Evolutionary conservation across 2,113 vertebrate genomes (phyloP), one percentile per base, ranked within the genome.

Genomic region (Chrysochloris asiatica): DNA sequence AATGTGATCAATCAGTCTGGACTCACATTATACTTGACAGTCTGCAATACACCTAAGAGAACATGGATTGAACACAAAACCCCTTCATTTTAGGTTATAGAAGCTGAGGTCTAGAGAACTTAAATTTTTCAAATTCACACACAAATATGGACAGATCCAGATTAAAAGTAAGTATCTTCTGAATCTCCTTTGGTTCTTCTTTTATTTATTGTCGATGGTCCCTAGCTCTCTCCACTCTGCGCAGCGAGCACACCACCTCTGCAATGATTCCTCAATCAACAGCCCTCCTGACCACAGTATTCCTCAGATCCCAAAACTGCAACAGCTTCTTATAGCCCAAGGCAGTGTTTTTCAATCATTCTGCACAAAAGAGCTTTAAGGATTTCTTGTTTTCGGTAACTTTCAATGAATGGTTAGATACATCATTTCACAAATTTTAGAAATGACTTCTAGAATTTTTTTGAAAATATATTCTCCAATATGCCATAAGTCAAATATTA

Each of bases 401-500:
- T 76, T 91, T 85, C 65, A 54, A 85, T 54, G n/a, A n/a, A n/a
- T 83, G 65, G 45, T 63, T n/a, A 69, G 83, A 78, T 17, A 71
- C 13, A 6, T 19, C 28, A 47, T 36, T 48, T 36, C 33, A 91
- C 41, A 67, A n/a, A 65, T 67, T 67, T 67, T 36, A 67, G 63
- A 65, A n/a, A 65, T n/a, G 33, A 67, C 63, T 67, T 67, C 11
- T n/a, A 36, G 16, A 67, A 67, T 86, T 90, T 89, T 90, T 89
- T 78, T 59, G 52, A 80, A 92, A 88, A 85, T 59, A 48, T 63
- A 90, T 3, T 63, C 24, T 91, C 16, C 69, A 90, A 63, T 45
- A 56, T 43, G 33, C 19, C 28, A 4, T 63, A 47, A 56, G 24
- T 86, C 71, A 90, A 91, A 83, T 86, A 86, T 89, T 83, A 86